Percentiles rank a stretch among this genome's conserved stretches.
These are phyloP conservation scores for Peromyscus maniculatus DNA, from an alignment of 2,113 vertebrate genomes.

Conservation along the genomic window DNA sequence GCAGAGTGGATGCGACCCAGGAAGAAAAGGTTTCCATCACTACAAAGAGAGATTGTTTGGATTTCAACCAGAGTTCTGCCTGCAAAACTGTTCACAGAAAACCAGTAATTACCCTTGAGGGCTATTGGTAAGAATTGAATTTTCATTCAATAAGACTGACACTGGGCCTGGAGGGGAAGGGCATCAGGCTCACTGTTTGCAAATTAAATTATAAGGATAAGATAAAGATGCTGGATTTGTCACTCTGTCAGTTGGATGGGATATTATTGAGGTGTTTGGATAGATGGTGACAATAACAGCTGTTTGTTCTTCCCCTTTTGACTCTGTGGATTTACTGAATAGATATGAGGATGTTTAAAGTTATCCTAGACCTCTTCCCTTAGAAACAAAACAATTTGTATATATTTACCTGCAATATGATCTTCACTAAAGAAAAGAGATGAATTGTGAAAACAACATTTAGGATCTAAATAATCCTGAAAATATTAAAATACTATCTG, in stretches of 20 bases:
- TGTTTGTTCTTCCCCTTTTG: constrained; percentile 40
- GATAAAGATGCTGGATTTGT: constrained; percentile 74
- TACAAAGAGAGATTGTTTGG: constrained; percentile 68
- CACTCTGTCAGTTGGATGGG: constrained; percentile 34
- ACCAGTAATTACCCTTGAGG: constrained; percentile 74
- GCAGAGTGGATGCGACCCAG: constrained; percentile 38
- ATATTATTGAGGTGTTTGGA: constrained; percentile 38
- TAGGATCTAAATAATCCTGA: neutral
- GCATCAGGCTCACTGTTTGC: constrained; percentile 67
- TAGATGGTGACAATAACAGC: constrained; percentile 30
- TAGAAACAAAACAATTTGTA: neutral
- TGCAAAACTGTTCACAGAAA: constrained; percentile 70
- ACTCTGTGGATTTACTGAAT: neutral
- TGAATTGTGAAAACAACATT: neutral
- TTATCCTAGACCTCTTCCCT: neutral
- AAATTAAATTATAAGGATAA: constrained; percentile 79
- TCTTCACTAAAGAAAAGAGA: neutral
- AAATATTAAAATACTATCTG: neutral
- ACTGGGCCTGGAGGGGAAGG: constrained; percentile 56
- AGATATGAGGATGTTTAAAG: neutral
- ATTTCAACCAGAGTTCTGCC: constrained; percentile 77
- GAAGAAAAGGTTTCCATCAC: constrained; percentile 56
- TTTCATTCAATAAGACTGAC: constrained; percentile 77
- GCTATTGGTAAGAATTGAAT: constrained; percentile 77
- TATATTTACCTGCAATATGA: neutral